A percentile compares a stretch with the other conserved stretches of the same genome.
Evolutionary conservation across 2,888 invertebrate genomes (phyloP).

Genomic region (Leptura quadrifasciata): DNA sequence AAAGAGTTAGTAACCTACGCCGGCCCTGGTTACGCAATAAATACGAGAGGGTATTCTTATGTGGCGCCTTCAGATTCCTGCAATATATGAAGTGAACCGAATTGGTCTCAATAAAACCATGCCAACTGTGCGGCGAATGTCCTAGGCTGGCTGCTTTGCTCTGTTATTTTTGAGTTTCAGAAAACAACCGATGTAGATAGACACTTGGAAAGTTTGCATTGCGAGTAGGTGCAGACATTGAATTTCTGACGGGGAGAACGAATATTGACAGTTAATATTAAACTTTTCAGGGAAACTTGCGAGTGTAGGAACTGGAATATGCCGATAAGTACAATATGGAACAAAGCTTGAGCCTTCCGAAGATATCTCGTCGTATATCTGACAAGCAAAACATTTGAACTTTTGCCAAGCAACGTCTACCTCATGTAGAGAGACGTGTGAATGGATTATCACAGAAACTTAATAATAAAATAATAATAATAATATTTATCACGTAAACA

Average conservation of each 20-base stretch:
- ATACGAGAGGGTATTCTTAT: constrained; percentile 30
- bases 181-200: background rate
- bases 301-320: no score
- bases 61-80: constrained; percentile 29
- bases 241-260: background rate
- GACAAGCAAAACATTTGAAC: no score
- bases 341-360: background rate
- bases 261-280: constrained; percentile 4
- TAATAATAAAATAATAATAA: no score
- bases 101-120: constrained; percentile 37
- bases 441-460: no score
- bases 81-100: constrained; percentile 34
- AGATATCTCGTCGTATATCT: no score
- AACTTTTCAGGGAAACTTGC: background rate
- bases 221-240: background rate
- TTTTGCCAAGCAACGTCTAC: no score
- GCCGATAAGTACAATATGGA: background rate
- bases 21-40: constrained; percentile 17
- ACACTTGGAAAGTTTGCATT: background rate
- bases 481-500: no score
- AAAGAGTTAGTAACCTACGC: no score
- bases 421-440: no score
- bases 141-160: background rate
- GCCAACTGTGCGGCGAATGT: constrained; percentile 37
- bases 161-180: background rate